Evolutionary conservation across 2,888 invertebrate genomes (phyloP), one percentile per base, ranked within the genome.

Genomic region (Xanthia togata): DNA sequence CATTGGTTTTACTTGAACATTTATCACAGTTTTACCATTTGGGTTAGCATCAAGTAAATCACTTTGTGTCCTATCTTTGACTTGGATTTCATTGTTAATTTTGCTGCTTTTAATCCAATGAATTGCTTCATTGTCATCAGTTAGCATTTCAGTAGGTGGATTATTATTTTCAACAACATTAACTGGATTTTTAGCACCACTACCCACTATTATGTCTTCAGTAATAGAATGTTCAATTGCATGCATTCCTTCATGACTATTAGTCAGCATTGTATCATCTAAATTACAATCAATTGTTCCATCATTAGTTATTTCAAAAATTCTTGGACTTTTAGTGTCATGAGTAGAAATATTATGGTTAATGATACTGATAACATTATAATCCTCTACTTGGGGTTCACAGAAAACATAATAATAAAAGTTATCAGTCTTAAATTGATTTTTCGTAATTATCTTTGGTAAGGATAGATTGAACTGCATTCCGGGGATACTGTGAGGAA

Each of bases 391-490:
- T 38, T 73, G n/a, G 0, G 83, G 83, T 50, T 83, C 78, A 81
- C 72, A 68, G 47, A 83, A 84, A 17, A 79, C 79, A 62, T 78
- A 87, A 44, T 64, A 63, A 75, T 88, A 86, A 11, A 78, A 67
- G 73, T 89, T 81, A 38, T 89, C 74, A 57, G 64, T 82, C 23
- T 89, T 78, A 62, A 86, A 68, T 9, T 79, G 70, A 47, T 87
- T 79, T 57, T 74, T 79, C 14, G 86, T 78, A 59, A 91, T 63
- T 50, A 91, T 73, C 26, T 79, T 68, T 69, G 91, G 92, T n/a
- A 77, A n/a, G 38, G 92, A 87, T 3, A 90, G 84, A 57, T 62
- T 47, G 55, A 81, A 88, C n/a, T 70, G 57, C 67, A 63, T 60
- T 62, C 55, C 67, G 20, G n/a, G n/a, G 5, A 23, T 38, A n/a